Evolutionary conservation across 2,888 invertebrate species (phyloP).

Genomic region (Pegoplata infirma): DNA sequence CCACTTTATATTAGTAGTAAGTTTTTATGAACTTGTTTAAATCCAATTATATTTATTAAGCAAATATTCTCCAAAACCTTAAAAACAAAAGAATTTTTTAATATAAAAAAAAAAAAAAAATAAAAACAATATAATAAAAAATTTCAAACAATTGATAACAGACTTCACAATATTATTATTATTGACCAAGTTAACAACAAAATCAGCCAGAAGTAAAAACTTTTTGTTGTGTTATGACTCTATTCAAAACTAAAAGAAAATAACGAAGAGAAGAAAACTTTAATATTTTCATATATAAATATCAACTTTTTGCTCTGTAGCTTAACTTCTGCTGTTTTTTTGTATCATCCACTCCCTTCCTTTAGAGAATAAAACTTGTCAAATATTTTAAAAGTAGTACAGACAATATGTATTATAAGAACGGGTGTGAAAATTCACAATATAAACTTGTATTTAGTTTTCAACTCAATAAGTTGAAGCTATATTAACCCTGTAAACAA

Average conservation of each 20-base stretch:
- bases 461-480: not conserved
- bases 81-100: not conserved
- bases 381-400: conserved; percentile 1
- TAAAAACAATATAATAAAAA: too few relatives aligned
- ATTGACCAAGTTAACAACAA: conserved; percentile 8
- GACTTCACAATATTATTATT: conserved; percentile 3
- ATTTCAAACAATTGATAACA: conserved; percentile 8
- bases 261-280: too few relatives aligned
- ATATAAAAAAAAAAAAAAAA: not conserved
- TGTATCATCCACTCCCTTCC: not conserved
- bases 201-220: not conserved
- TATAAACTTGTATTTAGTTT: conserved; percentile 3
- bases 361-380: conserved; percentile 13
- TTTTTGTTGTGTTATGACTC: not conserved
- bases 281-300: not conserved
- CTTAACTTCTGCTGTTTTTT: not conserved
- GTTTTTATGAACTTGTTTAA: too few relatives aligned
- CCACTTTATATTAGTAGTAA: too few relatives aligned
- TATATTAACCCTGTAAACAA: not conserved
- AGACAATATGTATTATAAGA: not conserved
- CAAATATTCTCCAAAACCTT: too few relatives aligned
- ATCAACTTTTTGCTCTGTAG: not conserved
- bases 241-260: not conserved
- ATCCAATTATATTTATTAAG: too few relatives aligned
- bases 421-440: conserved; percentile 14